A percentile compares a stretch with the other conserved stretches of the same genome.
Evolutionary conservation across 2,888 invertebrate species (phyloP).

Genomic region (Habroteleia sp.): DNA sequence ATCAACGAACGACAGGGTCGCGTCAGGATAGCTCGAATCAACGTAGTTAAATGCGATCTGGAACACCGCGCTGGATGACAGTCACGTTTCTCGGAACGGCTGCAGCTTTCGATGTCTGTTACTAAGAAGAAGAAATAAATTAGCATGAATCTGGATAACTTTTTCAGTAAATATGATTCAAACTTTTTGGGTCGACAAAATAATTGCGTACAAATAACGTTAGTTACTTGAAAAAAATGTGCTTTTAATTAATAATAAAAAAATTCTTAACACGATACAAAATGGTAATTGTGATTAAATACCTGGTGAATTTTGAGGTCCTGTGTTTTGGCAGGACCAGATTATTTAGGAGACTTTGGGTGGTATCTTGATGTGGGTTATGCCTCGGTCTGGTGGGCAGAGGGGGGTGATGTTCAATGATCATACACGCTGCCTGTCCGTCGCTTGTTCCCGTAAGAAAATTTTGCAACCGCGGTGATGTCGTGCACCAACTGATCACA

Average conservation of each 20-base stretch:
- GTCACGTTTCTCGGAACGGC: conserved; percentile 98
- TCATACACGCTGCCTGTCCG: conserved; percentile 81
- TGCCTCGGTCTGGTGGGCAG: conserved; percentile 80
- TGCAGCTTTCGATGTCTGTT: conserved; percentile 98
- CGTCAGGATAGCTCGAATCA: conserved; percentile 66
- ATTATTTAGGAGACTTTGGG: conserved; percentile 78
- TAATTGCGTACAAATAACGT: too few relatives aligned
- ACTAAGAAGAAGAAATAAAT: conserved; percentile 81
- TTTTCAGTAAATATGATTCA: too few relatives aligned
- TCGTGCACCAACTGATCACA: conserved; percentile 71
- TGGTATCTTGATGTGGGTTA: conserved; percentile 79
- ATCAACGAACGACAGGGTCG: conserved; percentile 76
- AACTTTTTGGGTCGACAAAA: too few relatives aligned
- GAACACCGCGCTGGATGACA: conserved; percentile 82
- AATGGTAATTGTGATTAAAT: too few relatives aligned
- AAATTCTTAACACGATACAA: too few relatives aligned
- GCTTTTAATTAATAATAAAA: too few relatives aligned
- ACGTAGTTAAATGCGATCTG: conserved; percentile 74
- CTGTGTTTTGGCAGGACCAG: conserved; percentile 83
- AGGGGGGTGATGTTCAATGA: conserved; percentile 80
- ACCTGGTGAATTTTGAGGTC: conserved; percentile 95
- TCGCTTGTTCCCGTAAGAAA: conserved; percentile 77
- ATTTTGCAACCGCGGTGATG: conserved; percentile 74
- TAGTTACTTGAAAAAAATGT: too few relatives aligned
- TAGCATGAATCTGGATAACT: too few relatives aligned